Evolutionary conservation across 2,113 vertebrate species (phyloP).

Genomic region (Sturnus vulgaris): DNA sequence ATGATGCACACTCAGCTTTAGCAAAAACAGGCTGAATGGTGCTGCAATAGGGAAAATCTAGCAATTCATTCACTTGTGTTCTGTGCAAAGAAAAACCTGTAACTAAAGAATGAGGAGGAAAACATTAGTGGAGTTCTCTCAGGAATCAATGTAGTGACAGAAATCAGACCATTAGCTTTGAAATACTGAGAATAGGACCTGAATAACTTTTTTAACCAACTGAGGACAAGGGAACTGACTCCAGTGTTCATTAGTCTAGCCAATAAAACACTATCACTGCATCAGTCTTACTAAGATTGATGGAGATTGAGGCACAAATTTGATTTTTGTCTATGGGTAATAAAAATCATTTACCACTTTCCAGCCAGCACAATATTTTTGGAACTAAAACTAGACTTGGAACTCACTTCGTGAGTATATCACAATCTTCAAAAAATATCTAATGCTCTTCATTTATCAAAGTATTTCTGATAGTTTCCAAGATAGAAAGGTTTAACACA

Average conservation of each 20-base stretch:
- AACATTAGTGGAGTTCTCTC: not conserved
- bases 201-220: slow-evolving; percentile 37
- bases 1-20: not conserved
- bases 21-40: not conserved
- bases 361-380: slow-evolving; percentile 44
- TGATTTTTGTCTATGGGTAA: slow-evolving; percentile 67
- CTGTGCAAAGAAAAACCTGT: not conserved
- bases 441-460: slow-evolving; percentile 37
- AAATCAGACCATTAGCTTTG: slow-evolving; percentile 36
- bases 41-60: not conserved
- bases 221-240: slow-evolving; percentile 32
- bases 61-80: not conserved
- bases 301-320: slow-evolving; percentile 54
- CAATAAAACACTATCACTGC: slow-evolving; percentile 44
- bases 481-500: not conserved
- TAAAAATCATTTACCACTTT: slow-evolving; percentile 61
- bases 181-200: not conserved
- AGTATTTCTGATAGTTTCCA: slow-evolving; percentile 28
- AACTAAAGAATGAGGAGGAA: not conserved
- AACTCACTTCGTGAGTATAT: slow-evolving; percentile 13
- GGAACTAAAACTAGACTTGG: slow-evolving; percentile 33
- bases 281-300: slow-evolving; percentile 56
- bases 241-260: slow-evolving; percentile 43
- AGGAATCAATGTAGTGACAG: not conserved
- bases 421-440: slow-evolving; percentile 25